Conservation (phyloP, 2,888 invertebrate species). For the Chelonus formosanus region DNA sequence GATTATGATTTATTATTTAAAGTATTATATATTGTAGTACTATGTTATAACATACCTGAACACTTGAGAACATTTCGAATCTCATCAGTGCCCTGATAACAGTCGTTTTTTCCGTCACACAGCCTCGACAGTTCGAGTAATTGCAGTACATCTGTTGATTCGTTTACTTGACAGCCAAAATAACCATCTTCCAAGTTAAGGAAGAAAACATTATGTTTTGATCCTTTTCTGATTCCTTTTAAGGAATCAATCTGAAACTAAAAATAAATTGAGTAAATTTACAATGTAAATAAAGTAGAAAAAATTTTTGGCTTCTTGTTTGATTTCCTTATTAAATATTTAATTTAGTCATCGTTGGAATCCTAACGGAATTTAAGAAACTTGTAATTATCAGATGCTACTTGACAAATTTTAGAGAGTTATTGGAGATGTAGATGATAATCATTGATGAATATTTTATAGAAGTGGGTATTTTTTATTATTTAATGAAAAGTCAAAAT, state of each 20-base stretch:
- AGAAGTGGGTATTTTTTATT: no score
- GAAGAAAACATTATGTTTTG: conserved; percentile 93
- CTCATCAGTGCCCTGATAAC: conserved; percentile 93
- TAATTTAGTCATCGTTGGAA: no score
- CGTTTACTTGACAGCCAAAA: conserved; percentile 97
- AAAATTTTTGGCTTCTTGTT: neutral
- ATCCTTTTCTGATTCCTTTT: conserved; percentile 83
- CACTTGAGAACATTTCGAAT: conserved; percentile 89
- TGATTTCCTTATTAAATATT: no score
- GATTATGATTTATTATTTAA: no score
- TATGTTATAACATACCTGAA: conserved; percentile 72
- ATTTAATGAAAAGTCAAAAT: no score
- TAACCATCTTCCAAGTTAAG: conserved; percentile 96
- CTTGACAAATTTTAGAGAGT: no score
- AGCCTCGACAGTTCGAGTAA: conserved; percentile 93
- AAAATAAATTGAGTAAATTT: conserved; percentile 5
- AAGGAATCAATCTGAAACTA: conserved; percentile 75
- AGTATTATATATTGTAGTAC: no score
- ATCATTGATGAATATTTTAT: no score
- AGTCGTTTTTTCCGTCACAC: conserved; percentile 90
- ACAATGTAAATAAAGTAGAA: conserved; percentile 34
- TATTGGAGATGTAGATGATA: no score
- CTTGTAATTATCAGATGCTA: no score
- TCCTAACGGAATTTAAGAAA: no score
- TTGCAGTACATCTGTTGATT: conserved; percentile 93